These are phyloP conservation scores for Pogonomyrmex californicus DNA, from an alignment of 1,140 invertebrate genomes.

Conservation along the genomic window DNA sequence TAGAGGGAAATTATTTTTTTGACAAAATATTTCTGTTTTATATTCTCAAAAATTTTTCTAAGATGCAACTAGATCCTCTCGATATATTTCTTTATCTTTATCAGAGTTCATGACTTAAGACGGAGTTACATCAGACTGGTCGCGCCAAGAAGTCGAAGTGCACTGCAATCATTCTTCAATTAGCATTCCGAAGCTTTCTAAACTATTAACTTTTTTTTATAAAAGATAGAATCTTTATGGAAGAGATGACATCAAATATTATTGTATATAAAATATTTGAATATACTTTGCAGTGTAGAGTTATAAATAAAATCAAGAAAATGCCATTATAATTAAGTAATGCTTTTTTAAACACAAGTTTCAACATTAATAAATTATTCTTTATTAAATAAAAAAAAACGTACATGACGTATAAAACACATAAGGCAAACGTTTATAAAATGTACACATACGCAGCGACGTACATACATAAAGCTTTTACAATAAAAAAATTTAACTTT, in stretches of 20 bases:
- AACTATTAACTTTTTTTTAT: constrained; percentile 33
- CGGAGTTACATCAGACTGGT: constrained; percentile 43
- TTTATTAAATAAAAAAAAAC: neutral
- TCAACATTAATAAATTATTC: neutral
- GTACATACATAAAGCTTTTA: neutral
- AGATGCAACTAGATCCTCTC: constrained; percentile 6
- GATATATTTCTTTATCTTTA: constrained; percentile 40
- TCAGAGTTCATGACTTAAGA: constrained; percentile 38
- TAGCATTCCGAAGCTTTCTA: constrained; percentile 5
- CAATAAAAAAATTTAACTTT: constrained; percentile 20
- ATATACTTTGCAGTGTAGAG: neutral
- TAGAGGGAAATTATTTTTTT: neutral
- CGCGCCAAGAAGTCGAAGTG: constrained; percentile 32
- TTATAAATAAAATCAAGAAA: neutral
- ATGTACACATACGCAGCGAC: neutral
- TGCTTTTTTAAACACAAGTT: neutral
- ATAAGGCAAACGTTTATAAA: neutral
- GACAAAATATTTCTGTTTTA: neutral
- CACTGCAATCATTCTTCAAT: constrained; percentile 49
- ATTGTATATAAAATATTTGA: neutral
- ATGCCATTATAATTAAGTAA: neutral
- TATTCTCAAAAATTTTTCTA: constrained; percentile 16
- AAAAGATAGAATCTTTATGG: neutral
- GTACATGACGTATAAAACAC: constrained; percentile 11
- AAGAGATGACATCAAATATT: neutral